Evolutionary conservation across 2,113 vertebrate species (phyloP), one percentile per base, ranked within the genome.

Genomic region (Melanotaenia duboulayi): DNA sequence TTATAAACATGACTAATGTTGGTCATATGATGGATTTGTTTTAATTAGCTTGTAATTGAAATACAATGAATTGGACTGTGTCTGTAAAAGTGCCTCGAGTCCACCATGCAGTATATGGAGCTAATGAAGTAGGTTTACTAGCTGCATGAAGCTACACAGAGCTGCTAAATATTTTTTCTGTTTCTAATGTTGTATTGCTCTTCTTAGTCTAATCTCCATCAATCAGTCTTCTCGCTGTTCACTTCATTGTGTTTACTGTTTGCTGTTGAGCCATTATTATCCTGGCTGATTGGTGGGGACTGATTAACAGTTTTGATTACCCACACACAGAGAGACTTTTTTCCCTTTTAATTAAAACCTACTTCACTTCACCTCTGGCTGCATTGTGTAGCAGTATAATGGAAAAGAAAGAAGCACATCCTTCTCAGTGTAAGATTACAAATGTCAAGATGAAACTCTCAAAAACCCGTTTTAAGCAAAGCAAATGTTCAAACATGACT

Each of bases 291-390:
- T 85, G 84, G 72, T 88, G 66, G 70, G 79, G 65, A 88, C 78
- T 87, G 75, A 89, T 91, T 81, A 92, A 78, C 86, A 78, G 83
- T 76, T 79, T 76, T 73, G 72, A 81, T 72, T 80, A 65, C 57
- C 75, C 77, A 17, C 32, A 60, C 67, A 59, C 44, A 50, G 55
- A 60, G 44, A 59, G 5, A 14, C 58, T 20, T 37, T 90, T 90
- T 85, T 83, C 74, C 84, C 76, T 91, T 93, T 93, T 94, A 93
- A 94, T 93, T 92, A 92, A 92, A 86, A 85, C 64, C 84, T 63
- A 68, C 74, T 86, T 90, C 85, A 81, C 85, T 88, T 86, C 87
- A 90, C 86, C 83, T 83, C 82, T 83, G 82, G 85, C 87, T 90
- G 85, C 84, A 87, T 71, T 78, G 88, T 81, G 76, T 68, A 68